Percentiles rank a stretch among this genome's conserved stretches.
phyloP scores from a whole-genome alignment of 2,113 vertebrate genomes.

The Bubo bubo region DNA sequence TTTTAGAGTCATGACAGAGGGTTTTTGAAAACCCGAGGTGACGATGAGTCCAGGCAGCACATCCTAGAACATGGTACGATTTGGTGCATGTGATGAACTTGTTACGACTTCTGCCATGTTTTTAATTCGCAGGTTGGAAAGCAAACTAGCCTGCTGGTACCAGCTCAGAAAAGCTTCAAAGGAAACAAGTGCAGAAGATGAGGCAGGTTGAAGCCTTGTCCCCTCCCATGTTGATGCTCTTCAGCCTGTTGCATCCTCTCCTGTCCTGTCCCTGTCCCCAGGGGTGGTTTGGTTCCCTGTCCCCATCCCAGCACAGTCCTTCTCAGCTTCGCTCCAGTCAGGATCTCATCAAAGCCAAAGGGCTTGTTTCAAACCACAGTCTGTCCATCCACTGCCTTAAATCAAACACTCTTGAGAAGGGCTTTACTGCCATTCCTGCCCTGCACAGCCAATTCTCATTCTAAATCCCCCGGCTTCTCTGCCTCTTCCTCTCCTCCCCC shows the following conservation, averaged over 20 bases:
- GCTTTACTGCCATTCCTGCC: neutral
- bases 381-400: neutral
- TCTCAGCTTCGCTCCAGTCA: neutral
- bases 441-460: neutral
- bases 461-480: neutral
- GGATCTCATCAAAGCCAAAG: neutral
- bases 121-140: neutral
- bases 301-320: neutral
- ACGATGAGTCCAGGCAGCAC: neutral
- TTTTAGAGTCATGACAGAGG: neutral
- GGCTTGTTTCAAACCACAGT: neutral
- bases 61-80: neutral
- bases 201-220: neutral
- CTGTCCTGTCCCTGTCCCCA: neutral
- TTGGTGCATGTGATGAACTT: neutral
- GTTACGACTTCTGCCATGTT: neutral
- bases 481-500: neutral
- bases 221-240: neutral
- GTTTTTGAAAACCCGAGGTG: neutral
- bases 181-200: neutral
- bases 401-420: neutral
- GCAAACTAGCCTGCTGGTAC: neutral
- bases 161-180: neutral
- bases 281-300: neutral
- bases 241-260: neutral